Conservation (phyloP, 1,140 invertebrate species). For the Lycorma delicatula region DNA sequence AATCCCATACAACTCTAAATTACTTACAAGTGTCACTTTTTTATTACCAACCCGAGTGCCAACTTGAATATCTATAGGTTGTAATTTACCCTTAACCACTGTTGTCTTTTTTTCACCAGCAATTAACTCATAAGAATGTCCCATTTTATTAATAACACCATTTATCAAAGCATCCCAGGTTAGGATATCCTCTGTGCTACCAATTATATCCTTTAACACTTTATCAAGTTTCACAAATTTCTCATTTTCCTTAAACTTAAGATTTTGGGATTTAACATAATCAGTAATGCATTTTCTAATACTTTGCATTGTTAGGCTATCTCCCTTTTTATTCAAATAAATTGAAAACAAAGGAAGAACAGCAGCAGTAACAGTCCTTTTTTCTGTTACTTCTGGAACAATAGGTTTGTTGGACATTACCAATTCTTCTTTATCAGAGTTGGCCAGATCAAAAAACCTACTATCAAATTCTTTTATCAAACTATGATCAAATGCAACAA, state of each 20-base stretch:
- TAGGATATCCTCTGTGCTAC: slow-evolving; percentile 32
- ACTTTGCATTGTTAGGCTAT: slow-evolving; percentile 52
- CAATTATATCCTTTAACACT: slow-evolving; percentile 37
- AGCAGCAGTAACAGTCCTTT: slow-evolving; percentile 57
- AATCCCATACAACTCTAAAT: slow-evolving; percentile 78
- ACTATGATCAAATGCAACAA: slow-evolving; percentile 47
- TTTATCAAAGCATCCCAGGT: slow-evolving; percentile 66
- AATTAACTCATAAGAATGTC: slow-evolving; percentile 59
- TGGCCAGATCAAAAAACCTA: no score
- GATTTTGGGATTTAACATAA: slow-evolving; percentile 64
- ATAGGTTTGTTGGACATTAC: slow-evolving; percentile 34
- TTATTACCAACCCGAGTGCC: slow-evolving; percentile 76
- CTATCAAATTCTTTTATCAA: slow-evolving; percentile 40
- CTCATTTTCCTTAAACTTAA: slow-evolving; percentile 45
- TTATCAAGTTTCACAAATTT: slow-evolving; percentile 43
- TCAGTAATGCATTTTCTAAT: slow-evolving; percentile 62
- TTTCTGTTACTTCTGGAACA: slow-evolving; percentile 52
- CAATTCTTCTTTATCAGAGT: no score
- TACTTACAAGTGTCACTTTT: slow-evolving; percentile 83
- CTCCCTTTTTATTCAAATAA: slow-evolving; percentile 57
- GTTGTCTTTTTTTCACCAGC: slow-evolving; percentile 47
- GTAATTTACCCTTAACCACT: slow-evolving; percentile 62
- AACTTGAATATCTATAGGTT: slow-evolving; percentile 69
- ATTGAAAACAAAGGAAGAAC: slow-evolving; percentile 54
- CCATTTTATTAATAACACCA: slow-evolving; percentile 62